Percentiles rank a stretch among this genome's conserved stretches.
phyloP scores from a whole-genome alignment of 2,113 vertebrate species.

The Baryphthengus martii region DNA sequence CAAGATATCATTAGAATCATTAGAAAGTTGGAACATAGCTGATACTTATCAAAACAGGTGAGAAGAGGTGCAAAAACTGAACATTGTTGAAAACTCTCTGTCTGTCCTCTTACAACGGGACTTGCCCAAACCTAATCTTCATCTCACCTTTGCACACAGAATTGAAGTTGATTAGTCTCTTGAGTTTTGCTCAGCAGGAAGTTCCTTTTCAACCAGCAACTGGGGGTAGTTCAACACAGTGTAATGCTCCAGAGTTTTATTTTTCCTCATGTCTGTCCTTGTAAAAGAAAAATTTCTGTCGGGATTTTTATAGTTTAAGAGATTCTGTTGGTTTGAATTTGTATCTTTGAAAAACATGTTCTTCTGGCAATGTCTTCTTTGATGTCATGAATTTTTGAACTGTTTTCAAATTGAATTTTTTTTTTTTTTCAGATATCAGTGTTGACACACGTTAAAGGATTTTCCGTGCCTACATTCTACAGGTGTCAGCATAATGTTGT shows the following conservation, averaged over 20 bases:
- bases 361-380: neutral
- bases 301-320: neutral
- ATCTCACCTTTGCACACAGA: neutral
- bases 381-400: neutral
- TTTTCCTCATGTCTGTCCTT: neutral
- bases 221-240: neutral
- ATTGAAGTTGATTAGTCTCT: neutral
- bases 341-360: neutral
- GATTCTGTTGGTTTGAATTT: neutral
- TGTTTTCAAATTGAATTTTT: neutral
- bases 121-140: neutral
- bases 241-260: neutral
- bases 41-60: neutral
- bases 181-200: neutral
- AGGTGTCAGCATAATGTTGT: neutral
- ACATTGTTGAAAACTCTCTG: neutral
- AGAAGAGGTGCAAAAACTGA: neutral
- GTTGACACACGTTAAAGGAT: neutral
- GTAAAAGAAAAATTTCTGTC: neutral
- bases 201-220: neutral
- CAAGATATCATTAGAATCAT: neutral
- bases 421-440: neutral
- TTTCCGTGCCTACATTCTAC: neutral
- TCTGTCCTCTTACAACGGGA: neutral
- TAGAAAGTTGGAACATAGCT: neutral